These are phyloP conservation scores for Hassar affinis DNA, from an alignment of 2,113 vertebrate genomes.

Conservation along the genomic window DNA sequence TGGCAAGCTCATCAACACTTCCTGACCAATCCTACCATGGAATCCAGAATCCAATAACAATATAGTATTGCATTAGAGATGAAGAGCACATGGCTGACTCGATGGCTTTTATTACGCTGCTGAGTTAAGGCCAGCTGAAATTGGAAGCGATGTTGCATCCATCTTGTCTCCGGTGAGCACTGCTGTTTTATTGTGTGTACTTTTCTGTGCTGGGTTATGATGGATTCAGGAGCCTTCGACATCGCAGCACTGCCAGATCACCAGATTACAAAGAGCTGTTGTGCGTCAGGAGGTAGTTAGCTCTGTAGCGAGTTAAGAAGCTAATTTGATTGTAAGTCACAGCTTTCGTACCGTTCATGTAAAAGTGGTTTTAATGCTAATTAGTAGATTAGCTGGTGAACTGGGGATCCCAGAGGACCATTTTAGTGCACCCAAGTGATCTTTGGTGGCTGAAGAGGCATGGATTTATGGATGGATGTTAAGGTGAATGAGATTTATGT, in stretches of 20 bases:
- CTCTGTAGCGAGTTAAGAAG: too few species aligned
- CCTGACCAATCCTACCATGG: not conserved
- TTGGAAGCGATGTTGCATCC: not conserved
- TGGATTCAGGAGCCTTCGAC: not conserved
- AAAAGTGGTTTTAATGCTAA: not conserved
- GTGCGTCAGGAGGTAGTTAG: not conserved
- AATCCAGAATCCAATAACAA: not conserved
- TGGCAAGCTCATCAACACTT: not conserved
- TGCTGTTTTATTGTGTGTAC: constrained; percentile 18
- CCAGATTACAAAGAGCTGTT: too few species aligned
- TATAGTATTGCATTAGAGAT: not conserved
- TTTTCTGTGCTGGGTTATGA: constrained; percentile 6
- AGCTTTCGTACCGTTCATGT: not conserved
- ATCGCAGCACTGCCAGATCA: not conserved
- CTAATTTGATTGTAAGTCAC: not conserved
- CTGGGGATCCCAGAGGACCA: not conserved
- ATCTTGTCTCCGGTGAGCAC: not conserved
- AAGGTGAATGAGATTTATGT: too few species aligned
- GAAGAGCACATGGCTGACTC: not conserved
- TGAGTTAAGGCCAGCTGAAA: not conserved
- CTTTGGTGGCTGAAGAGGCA: too few species aligned
- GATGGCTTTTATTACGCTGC: not conserved
- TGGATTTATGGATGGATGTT: too few species aligned
- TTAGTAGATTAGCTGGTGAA: not conserved
- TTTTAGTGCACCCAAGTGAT: too few species aligned